Percentiles rank a stretch among this genome's conserved stretches.
phyloP scores from a whole-genome alignment of 2,797 vertebrate species.

The Myripristis jacobus region DNA sequence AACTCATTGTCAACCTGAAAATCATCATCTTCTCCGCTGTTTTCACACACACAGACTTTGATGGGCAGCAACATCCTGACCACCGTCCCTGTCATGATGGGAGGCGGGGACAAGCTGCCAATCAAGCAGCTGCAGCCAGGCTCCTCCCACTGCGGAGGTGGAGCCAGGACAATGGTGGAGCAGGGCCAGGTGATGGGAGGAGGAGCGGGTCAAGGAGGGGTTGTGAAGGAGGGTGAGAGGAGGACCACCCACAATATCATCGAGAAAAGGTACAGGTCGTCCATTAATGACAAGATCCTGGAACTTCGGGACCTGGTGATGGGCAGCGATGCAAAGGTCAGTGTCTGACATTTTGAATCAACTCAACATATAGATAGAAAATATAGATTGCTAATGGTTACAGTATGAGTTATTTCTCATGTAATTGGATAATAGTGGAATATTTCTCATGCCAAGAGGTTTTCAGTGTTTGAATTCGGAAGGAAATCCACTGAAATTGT shows the following conservation, averaged over 20 bases:
- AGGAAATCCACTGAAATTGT: not conserved
- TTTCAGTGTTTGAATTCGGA: not conserved
- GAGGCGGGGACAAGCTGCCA: conserved; percentile 92
- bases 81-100: conserved; percentile 95
- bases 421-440: no score
- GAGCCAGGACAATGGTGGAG: conserved; percentile 57
- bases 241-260: conserved; percentile 98
- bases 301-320: conserved; percentile 96
- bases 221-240: conserved; percentile 94
- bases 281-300: conserved; percentile 98
- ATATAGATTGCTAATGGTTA: not conserved
- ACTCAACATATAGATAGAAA: not conserved
- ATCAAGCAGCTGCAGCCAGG: conserved; percentile 93
- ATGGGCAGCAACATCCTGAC: conserved; percentile 95
- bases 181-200: conserved; percentile 56
- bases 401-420: not conserved
- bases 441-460: not conserved
- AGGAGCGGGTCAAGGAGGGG: conserved; percentile 72
- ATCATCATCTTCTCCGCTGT: accelerated
- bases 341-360: conserved; percentile 18
- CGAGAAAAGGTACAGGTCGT: conserved; percentile 96
- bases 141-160: conserved; percentile 48
- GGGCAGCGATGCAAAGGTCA: conserved; percentile 96
- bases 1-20: no score
- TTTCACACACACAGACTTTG: conserved; percentile 85